Percentiles rank a stretch among this genome's conserved stretches.
Conservation (phyloP, 1,140 invertebrate genomes). For the Bombus breviceps region DNA sequence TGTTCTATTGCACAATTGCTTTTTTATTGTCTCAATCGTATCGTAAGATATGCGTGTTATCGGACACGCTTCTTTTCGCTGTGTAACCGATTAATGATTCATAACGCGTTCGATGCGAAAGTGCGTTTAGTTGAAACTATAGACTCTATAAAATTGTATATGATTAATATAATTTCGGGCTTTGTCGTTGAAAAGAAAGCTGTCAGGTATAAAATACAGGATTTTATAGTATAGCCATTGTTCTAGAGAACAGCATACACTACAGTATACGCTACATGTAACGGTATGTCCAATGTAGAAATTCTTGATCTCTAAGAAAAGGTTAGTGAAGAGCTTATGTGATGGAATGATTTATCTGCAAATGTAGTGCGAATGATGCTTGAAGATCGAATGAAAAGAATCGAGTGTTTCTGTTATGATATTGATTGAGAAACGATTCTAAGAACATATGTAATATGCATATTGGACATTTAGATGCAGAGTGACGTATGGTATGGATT, state of each 20-base stretch:
- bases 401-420: background rate
- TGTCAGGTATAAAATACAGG: too few species aligned
- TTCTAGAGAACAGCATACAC: background rate
- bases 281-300: background rate
- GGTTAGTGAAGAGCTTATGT: background rate
- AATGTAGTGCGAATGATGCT: background rate
- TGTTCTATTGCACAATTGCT: background rate
- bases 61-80: background rate
- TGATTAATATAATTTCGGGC: background rate
- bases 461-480: background rate
- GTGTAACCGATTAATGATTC: background rate
- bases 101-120: background rate
- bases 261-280: background rate
- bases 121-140: background rate
- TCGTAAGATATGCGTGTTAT: background rate
- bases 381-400: background rate
- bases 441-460: background rate
- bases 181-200: background rate
- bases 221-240: background rate
- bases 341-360: background rate
- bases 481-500: too few species aligned
- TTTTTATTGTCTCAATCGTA: background rate
- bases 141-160: background rate
- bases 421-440: background rate
- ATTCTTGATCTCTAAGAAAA: background rate